Evolutionary conservation across 1,140 invertebrate species (phyloP).

Genomic region (Drosophila carrolli): DNA sequence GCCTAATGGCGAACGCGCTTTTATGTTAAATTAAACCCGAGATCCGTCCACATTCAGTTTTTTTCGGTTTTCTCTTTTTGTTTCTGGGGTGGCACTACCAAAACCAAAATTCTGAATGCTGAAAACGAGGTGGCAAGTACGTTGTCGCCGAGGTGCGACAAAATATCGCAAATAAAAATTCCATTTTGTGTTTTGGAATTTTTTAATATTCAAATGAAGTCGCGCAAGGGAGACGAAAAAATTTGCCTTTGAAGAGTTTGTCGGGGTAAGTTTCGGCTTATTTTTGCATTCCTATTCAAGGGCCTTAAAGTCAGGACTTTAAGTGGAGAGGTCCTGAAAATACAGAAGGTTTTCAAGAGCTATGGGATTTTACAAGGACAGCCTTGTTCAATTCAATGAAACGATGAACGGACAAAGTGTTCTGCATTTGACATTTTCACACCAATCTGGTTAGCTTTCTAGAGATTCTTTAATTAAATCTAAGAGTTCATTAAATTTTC

Average conservation of each 20-base stretch:
- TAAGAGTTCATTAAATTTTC: too few species aligned
- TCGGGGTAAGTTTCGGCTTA: conserved; percentile 18
- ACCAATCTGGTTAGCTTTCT: background rate
- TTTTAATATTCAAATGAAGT: conserved; percentile 83
- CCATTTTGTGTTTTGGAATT: conserved; percentile 81
- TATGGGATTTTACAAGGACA: conserved; percentile 8
- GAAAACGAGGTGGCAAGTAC: conserved; percentile 74
- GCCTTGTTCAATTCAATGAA: conserved; percentile 5
- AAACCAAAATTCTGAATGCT: conserved; percentile 18
- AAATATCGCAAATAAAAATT: conserved; percentile 83
- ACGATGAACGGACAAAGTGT: background rate
- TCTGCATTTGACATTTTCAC: background rate
- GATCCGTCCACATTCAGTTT: conserved; percentile 28
- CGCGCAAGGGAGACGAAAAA: conserved; percentile 9
- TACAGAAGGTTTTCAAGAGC: conserved; percentile 11
- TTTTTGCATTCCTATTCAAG: conserved; percentile 3
- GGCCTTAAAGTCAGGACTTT: conserved; percentile 27
- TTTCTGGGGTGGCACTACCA: conserved; percentile 28
- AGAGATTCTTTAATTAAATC: too few species aligned
- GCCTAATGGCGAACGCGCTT: conserved; percentile 81
- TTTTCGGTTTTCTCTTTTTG: background rate
- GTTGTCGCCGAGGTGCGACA: conserved; percentile 83
- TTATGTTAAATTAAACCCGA: conserved; percentile 80
- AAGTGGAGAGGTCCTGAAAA: conserved; percentile 7
- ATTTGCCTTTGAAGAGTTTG: conserved; percentile 15